A percentile compares a stretch with the other conserved stretches of the same genome.
These are phyloP conservation scores for Mimas tiliae DNA, from an alignment of 2,888 invertebrate species.

Conservation along the genomic window DNA sequence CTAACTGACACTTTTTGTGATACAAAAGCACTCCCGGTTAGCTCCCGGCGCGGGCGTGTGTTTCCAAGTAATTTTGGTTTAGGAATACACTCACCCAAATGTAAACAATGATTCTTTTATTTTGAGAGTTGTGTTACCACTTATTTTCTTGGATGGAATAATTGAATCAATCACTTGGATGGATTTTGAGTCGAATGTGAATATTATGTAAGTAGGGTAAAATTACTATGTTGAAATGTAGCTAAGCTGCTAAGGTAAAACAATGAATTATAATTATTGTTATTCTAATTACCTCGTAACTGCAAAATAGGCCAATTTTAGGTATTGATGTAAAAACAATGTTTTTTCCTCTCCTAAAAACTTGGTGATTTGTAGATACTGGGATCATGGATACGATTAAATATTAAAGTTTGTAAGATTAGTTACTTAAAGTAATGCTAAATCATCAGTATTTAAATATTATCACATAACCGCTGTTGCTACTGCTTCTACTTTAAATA, in stretches of 20 bases:
- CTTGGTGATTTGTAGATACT: too few species aligned
- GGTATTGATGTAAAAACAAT: too few species aligned
- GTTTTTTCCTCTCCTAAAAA: too few species aligned
- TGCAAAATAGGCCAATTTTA: too few species aligned
- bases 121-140: not conserved
- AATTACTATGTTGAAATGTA: not conserved
- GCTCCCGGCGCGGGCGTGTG: constrained; percentile 23
- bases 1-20: constrained; percentile 50
- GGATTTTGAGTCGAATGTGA: not conserved
- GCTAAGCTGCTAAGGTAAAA: not conserved
- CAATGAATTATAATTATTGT: not conserved
- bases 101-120: constrained; percentile 5
- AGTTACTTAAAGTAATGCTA: not conserved
- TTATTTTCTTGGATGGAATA: not conserved
- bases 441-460: not conserved
- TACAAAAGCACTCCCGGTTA: constrained; percentile 38
- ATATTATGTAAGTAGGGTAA: not conserved
- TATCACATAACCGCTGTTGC: too few species aligned
- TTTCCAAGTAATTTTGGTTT: constrained; percentile 7
- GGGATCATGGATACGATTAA: too few species aligned
- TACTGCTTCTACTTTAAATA: too few species aligned
- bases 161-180: not conserved
- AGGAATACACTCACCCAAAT: not conserved
- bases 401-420: not conserved
- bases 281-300: too few species aligned